Evolutionary conservation across 2,113 vertebrate genomes (phyloP), one percentile per base, ranked within the genome.

Genomic region (Neotoma lepida): DNA sequence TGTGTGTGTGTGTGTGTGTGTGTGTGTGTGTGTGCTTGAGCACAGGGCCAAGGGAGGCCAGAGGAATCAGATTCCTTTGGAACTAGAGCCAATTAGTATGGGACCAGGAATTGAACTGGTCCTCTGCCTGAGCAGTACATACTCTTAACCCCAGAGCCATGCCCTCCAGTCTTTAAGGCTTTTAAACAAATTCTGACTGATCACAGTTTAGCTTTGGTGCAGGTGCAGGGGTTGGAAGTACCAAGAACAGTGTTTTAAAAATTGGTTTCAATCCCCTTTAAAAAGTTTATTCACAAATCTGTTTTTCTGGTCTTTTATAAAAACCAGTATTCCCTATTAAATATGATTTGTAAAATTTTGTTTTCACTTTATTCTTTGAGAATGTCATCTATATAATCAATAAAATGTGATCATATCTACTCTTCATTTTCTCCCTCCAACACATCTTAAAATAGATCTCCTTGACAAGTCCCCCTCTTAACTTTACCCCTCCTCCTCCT

Each of bases 161-260:
- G 0, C 2, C 2, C 41, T 33, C 81, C 41, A 44, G 39, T 44
- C 39, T 63, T 64, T 39, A 20, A 33, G 26, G 10, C 3, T 66
- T 61, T 46, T 5, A 12, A 41, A n/a, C 5, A 41, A n/a, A 20
- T 70, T 30, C 63, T 82, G 39, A 2, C 28, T 46, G 49, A 6
- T 70, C 51, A 26, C 28, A 22, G 10, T 49, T 35, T 33, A 63
- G 39, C 17, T 26, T n/a, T 71, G 51, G 9, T 22, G 30, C 33
- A 39, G 51, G 9, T 20, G 6, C 28, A 39, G 46, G 1, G 7
- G 2, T 46, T 39, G 30, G 1, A 5, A 6, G 15, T 51, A 0
- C 1, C 51, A 58, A 73, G n/a, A 71, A 86, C 46, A 56, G 39
- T 84, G 49, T 81, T 68, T 58, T 56, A 68, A 68, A 20, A 28